These are phyloP conservation scores for Halcyon badia DNA, from an alignment of 2,797 vertebrate genomes.

Conservation along the genomic window DNA sequence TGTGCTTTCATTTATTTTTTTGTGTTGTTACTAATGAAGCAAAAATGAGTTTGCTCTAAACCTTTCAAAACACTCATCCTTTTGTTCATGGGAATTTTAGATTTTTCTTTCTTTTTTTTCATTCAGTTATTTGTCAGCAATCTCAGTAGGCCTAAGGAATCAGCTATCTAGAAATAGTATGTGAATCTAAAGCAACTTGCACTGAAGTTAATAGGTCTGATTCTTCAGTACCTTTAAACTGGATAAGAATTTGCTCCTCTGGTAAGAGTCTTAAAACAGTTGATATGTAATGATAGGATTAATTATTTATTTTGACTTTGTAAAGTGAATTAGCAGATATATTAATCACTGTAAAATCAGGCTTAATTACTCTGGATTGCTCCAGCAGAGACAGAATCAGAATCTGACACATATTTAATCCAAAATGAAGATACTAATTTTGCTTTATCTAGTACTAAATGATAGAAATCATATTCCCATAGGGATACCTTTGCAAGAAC, in stretches of 20 bases:
- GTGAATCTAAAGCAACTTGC: neutral
- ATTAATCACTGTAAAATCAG: neutral
- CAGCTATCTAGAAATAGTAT: neutral
- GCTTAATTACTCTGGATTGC: neutral
- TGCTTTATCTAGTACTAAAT: neutral
- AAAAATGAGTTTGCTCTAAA: neutral
- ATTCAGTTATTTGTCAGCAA: neutral
- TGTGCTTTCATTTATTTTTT: neutral
- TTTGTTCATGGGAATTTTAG: neutral
- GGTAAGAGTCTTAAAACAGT: neutral
- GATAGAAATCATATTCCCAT: neutral
- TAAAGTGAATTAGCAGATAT: neutral
- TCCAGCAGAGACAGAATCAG: neutral
- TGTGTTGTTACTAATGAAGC: neutral
- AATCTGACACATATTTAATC: neutral
- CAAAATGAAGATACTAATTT: neutral
- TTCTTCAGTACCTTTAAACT: neutral
- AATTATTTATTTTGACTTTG: neutral
- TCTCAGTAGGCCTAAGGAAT: neutral
- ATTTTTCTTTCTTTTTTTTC: neutral
- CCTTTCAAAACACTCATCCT: neutral
- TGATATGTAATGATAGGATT: neutral
- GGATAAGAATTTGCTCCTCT: neutral
- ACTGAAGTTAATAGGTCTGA: neutral
- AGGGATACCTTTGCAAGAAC: neutral